Conservation (phyloP, 2,888 invertebrate genomes). For the Drosophila pegasa region DNA sequence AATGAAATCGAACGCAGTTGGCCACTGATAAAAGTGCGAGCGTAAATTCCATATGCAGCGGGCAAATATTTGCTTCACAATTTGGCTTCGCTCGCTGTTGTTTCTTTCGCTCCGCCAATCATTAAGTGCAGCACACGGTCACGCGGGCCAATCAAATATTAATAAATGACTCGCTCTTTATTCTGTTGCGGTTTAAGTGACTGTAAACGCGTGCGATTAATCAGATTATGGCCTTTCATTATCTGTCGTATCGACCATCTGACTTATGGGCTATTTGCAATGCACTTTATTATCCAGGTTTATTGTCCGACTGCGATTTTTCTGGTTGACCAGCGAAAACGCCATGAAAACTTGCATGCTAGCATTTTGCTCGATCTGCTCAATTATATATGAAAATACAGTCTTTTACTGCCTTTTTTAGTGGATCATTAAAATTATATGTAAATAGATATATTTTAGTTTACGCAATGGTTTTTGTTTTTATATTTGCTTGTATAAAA, state of each 20-base stretch:
- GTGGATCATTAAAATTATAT: background rate
- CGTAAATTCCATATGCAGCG: slow-evolving; percentile 43
- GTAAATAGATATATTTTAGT: too few relatives aligned
- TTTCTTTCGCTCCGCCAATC: slow-evolving; percentile 33
- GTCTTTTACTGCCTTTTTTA: background rate
- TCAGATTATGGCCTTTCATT: slow-evolving; percentile 33
- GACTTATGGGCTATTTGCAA: slow-evolving; percentile 16
- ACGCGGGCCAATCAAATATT: slow-evolving; percentile 45
- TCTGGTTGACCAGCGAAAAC: background rate
- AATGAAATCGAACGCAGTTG: slow-evolving; percentile 64
- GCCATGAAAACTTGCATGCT: background rate
- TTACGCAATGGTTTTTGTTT: too few relatives aligned
- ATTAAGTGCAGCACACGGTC: slow-evolving; percentile 28
- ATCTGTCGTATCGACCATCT: slow-evolving; percentile 25
- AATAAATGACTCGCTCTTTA: slow-evolving; percentile 43
- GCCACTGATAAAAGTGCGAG: slow-evolving; percentile 4
- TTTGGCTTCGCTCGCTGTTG: background rate
- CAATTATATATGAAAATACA: background rate
- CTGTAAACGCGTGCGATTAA: slow-evolving; percentile 47
- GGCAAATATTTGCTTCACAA: slow-evolving; percentile 55
- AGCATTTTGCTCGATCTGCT: background rate
- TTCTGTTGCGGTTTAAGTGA: slow-evolving; percentile 42
- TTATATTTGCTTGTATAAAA: too few relatives aligned
- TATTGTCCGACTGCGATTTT: background rate
- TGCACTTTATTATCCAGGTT: slow-evolving; percentile 1